phyloP scores from a whole-genome alignment of 2,888 invertebrate genomes.

The Piscicola geometra region DNA sequence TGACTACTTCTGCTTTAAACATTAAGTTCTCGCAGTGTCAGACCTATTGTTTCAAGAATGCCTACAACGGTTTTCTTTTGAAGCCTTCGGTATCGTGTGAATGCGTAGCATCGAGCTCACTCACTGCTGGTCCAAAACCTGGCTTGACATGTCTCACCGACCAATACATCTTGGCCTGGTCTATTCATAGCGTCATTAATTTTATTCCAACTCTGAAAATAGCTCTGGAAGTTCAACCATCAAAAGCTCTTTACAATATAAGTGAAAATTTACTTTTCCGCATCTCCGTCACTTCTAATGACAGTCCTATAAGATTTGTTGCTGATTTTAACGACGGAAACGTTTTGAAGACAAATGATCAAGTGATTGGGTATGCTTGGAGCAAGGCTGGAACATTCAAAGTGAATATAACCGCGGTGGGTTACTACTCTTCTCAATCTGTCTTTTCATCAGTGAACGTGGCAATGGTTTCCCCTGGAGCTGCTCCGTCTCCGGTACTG shows the following conservation, averaged over 20 bases:
- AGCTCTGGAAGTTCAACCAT: slow-evolving; percentile 15
- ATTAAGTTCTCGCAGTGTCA: neutral
- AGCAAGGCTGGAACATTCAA: slow-evolving; percentile 44
- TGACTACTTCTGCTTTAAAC: neutral
- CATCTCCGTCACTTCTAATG: slow-evolving; percentile 43
- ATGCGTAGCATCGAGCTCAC: neutral
- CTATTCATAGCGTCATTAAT: slow-evolving; percentile 17
- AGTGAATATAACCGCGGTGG: slow-evolving; percentile 43
- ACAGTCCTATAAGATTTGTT: slow-evolving; percentile 43
- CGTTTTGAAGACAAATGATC: slow-evolving; percentile 32
- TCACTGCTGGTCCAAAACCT: neutral
- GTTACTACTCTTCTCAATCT: slow-evolving; percentile 25
- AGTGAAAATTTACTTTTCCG: slow-evolving; percentile 47
- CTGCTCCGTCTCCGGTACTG: slow-evolving; percentile 36
- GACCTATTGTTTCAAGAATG: neutral
- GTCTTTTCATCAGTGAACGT: slow-evolving; percentile 32
- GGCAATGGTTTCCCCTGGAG: slow-evolving; percentile 38
- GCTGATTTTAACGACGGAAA: slow-evolving; percentile 49
- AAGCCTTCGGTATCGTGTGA: slow-evolving; percentile 16
- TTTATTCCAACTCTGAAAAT: slow-evolving; percentile 30
- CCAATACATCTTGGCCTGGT: slow-evolving; percentile 31
- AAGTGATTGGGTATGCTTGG: slow-evolving; percentile 47
- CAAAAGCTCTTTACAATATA: slow-evolving; percentile 46
- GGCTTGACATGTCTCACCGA: neutral
- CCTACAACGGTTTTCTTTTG: slow-evolving; percentile 8